A percentile compares a stretch with the other conserved stretches of the same genome.
phyloP scores from a whole-genome alignment of 35 echinoderm and acorn worm species.

The Holothuria glaberrima region DNA sequence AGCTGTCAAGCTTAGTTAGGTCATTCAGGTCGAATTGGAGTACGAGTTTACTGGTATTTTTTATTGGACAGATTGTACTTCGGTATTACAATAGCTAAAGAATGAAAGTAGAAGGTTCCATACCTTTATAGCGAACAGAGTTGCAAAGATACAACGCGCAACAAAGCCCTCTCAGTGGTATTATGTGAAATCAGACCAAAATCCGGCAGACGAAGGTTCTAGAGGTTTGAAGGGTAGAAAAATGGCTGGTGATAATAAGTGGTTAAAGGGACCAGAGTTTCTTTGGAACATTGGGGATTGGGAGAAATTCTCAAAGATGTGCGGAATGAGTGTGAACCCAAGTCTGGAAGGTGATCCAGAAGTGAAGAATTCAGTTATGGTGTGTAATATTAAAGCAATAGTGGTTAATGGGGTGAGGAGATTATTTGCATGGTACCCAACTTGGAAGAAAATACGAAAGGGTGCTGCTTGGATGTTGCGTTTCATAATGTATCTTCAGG shows the following conservation, averaged over 20 bases:
- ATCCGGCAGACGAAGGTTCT: conserved; percentile 43
- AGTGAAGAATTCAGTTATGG: background rate
- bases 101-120: conserved; percentile 35
- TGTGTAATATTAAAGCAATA: background rate
- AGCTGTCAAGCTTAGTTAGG: background rate
- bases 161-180: conserved; percentile 16
- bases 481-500: conserved; percentile 21
- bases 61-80: conserved; percentile 23
- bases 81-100: background rate
- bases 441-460: background rate
- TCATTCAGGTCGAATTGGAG: conserved; percentile 2
- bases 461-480: background rate
- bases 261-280: conserved; percentile 5
- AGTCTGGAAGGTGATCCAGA: background rate
- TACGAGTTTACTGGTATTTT: background rate
- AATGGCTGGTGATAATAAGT: conserved; percentile 19
- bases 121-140: conserved; percentile 34
- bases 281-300: background rate
- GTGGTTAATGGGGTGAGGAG: background rate
- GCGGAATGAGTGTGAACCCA: background rate
- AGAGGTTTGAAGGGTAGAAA: conserved; percentile 15
- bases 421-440: background rate
- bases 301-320: background rate
- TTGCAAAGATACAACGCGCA: background rate
- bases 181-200: conserved; percentile 15